Percentiles rank a stretch among this genome's conserved stretches.
Evolutionary conservation across 2,888 invertebrate genomes (phyloP).

Genomic region (Drosophila lutescens): DNA sequence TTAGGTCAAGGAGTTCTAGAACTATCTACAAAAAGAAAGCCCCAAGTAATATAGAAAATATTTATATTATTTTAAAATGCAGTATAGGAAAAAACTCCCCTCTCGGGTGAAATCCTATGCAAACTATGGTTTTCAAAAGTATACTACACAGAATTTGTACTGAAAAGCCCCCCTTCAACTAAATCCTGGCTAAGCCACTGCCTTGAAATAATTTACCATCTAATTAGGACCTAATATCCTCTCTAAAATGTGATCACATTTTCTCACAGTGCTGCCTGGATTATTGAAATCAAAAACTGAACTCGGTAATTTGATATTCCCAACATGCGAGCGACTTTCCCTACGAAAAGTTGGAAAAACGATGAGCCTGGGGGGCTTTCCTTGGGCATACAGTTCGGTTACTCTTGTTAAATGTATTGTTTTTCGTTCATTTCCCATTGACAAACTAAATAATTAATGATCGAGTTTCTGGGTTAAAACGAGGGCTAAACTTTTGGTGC

Average conservation of each 20-base stretch:
- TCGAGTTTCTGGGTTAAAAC: neutral
- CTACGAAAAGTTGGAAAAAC: neutral
- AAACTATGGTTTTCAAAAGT: too few relatives aligned
- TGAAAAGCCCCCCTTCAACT: too few relatives aligned
- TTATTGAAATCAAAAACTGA: neutral
- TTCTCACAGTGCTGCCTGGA: neutral
- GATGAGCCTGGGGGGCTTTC: neutral
- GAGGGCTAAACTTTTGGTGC: neutral
- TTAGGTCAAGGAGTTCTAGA: neutral
- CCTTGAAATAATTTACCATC: too few relatives aligned
- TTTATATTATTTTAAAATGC: too few relatives aligned
- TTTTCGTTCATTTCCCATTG: constrained; percentile 10
- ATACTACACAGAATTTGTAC: too few relatives aligned
- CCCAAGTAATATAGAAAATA: neutral
- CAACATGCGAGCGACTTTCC: neutral
- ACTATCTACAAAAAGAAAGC: neutral
- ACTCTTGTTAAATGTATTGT: neutral
- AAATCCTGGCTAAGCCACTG: too few relatives aligned
- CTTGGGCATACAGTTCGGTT: neutral
- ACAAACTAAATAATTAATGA: constrained; percentile 14
- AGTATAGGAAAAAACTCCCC: too few relatives aligned
- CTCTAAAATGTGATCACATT: neutral
- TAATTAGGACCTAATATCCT: too few relatives aligned
- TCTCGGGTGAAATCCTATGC: too few relatives aligned
- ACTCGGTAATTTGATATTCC: neutral